Evolutionary conservation across 2,888 invertebrate species (phyloP), one percentile per base, ranked within the genome.

Genomic region (Thymelicus sylvestris): DNA sequence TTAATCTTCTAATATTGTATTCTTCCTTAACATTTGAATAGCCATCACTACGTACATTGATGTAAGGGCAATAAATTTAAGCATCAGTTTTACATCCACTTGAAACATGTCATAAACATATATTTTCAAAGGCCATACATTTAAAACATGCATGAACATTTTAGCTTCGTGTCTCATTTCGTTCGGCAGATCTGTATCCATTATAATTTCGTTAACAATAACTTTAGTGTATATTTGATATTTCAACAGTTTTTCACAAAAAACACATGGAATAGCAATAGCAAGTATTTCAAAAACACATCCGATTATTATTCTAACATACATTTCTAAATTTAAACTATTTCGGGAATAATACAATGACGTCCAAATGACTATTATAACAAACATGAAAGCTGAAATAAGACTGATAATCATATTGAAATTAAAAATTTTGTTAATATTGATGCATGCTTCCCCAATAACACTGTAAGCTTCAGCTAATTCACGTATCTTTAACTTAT

Each of bases 11-110:
- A 64, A 50, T 82, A 66, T 85, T 76, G 59, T 82, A 66, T 85
- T 76, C 89, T 12, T 12, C 24, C 12, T 86, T 55, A 85, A 87
- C 57, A 90, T 78, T 80, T 92, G 92, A 74, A 91, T 83, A 38
- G 88, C 83, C 19, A 91, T 84, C 78, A 92, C 90, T 62, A 92
- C 81, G 74, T 91, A 91, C 0, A 90, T 89, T 0, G 91, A 88
- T 8, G 88, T 83, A 6, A 90, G 84, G 73, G 88, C 89, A 48
- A 91, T 82, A 72, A 90, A 92, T 66, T 87, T 89, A 10, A 91
- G 75, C 79, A 91, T 84, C 6, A 92, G 73, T 1, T 86, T 86
- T 38, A 89, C 83, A 73, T 92, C 86, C 4, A 92, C 82, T 6
- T 85, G 81, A 74, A 89, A 87, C 87, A 92, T 88, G 71, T 89